Evolutionary conservation across 2,113 vertebrate species (phyloP), one percentile per base, ranked within the genome.

Genomic region (Rutilus rutilus): DNA sequence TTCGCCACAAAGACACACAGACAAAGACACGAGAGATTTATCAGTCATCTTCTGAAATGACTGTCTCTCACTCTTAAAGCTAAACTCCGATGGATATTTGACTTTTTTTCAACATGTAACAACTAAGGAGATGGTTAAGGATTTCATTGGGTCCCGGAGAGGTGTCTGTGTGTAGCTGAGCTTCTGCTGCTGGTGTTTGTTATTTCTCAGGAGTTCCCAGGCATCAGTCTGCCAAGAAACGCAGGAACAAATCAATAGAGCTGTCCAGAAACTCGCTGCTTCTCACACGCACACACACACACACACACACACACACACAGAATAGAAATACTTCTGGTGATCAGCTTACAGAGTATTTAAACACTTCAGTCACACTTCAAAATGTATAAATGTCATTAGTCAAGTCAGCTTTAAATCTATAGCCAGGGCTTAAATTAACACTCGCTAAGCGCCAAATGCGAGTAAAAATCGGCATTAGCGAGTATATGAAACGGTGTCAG

Each of bases 191-290:
- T 15, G 27, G 30, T 52, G 52, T 78, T 78, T 77, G 27, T 54
- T 77, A 52, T 54, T 54, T 54, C 75, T 77, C 75, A 77, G 47
- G 47, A 57, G 50, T 77, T 30, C 17, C 50, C 27, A 67, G 64
- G 30, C 64, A 67, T 23, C 67, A 21, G 27, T 11, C 23, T 30
- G 79, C 39, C 60, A 65, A 25, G 19, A 47, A 65, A 52, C 19
- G 5, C 27, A 36, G 19, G n/a, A 57, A 77, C 75, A 77, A 77
- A 77, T 77, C 75, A 77, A 57, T 77, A 54, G 15, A 77, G 75
- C 50, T 17, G 62, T 67, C 14, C 62, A 27, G 80, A 50, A 39
- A 25, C 79, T 30, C 14, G 0, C 60, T 45, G 15, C 36, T 36
- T 30, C 21, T 11, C n/a, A 78, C 33, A 42, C 33, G 39, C 33